phyloP scores from a whole-genome alignment of 2,797 vertebrate genomes.

The Phaenicophaeus curvirostris region DNA sequence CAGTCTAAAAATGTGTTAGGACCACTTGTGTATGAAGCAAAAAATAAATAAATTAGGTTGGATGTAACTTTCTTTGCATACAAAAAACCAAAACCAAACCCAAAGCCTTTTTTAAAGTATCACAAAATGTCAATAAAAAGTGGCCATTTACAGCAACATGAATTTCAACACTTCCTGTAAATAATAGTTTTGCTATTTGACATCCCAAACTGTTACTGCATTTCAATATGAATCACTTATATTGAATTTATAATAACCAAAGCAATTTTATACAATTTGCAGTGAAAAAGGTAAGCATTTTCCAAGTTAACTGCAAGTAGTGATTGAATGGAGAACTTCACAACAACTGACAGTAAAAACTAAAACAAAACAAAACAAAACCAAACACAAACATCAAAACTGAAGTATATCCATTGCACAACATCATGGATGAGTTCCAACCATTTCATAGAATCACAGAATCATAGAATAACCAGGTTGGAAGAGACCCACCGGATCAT shows the following conservation, averaged over 20 bases:
- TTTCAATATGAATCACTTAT: background rate
- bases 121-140: background rate
- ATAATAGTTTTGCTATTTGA: background rate
- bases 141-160: background rate
- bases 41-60: background rate
- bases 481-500: too few species aligned
- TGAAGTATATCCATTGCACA: background rate
- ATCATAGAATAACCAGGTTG: too few species aligned
- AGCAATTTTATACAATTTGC: background rate
- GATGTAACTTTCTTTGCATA: background rate
- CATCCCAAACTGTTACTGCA: background rate
- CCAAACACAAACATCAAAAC: background rate
- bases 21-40: background rate
- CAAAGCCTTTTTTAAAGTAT: background rate
- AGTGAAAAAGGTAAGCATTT: background rate
- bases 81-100: background rate
- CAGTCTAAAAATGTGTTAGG: conserved; percentile 8
- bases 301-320: background rate
- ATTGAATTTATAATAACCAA: background rate
- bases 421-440: background rate
- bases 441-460: too few species aligned
- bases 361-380: too few species aligned
- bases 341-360: background rate
- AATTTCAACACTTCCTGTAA: background rate
- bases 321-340: background rate